phyloP scores from a whole-genome alignment of 1,140 invertebrate species.

The Mycetomoellerius zeteki region DNA sequence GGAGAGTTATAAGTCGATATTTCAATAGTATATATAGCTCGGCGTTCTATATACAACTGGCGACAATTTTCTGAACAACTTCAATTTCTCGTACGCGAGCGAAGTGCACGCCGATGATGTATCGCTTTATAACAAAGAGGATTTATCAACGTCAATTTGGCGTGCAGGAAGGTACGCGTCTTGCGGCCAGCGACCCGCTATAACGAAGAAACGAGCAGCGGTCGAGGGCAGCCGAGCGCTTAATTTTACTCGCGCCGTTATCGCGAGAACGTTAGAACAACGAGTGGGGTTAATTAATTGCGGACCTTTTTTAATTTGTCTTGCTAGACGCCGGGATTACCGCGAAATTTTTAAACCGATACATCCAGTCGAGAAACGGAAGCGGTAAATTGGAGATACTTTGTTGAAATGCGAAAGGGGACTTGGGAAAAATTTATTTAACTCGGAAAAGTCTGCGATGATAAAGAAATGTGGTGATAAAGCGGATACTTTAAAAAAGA shows the following conservation, averaged over 20 bases:
- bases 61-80: conserved; percentile 73
- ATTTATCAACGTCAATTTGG: conserved; percentile 79
- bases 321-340: conserved; percentile 30
- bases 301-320: conserved; percentile 55
- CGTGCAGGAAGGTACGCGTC: conserved; percentile 53
- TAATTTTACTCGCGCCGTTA: conserved; percentile 66
- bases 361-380: conserved; percentile 31
- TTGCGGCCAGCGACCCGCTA: conserved; percentile 35
- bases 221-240: conserved; percentile 32
- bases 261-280: conserved; percentile 60
- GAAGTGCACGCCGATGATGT: conserved; percentile 67
- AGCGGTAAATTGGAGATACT: conserved; percentile 34
- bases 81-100: conserved; percentile 46
- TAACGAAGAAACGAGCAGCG: conserved; percentile 36
- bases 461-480: conserved; percentile 29
- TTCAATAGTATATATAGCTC: background rate
- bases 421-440: conserved; percentile 33
- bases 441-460: conserved; percentile 17
- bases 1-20: conserved; percentile 2
- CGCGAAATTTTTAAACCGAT: conserved; percentile 51
- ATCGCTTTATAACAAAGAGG: conserved; percentile 77
- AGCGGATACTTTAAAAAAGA: background rate
- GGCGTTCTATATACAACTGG: background rate
- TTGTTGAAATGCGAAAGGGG: conserved; percentile 38
- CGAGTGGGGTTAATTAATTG: conserved; percentile 70